phyloP scores from a whole-genome alignment of 30 jellyfish, hydroid and myxozoan genomes.

The Chironex yamaguchii region DNA sequence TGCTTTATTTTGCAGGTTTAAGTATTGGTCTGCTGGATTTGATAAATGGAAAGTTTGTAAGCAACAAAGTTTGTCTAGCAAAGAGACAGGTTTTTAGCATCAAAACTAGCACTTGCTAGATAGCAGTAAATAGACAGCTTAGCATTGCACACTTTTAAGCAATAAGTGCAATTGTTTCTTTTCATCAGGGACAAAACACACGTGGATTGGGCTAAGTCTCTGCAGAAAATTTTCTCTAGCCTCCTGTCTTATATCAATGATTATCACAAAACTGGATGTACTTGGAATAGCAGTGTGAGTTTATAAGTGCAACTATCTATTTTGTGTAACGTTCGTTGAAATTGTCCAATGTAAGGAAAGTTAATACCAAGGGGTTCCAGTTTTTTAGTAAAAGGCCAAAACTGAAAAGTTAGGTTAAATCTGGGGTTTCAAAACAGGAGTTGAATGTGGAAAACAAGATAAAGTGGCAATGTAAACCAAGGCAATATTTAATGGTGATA shows the following conservation, averaged over 20 bases:
- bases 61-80: background rate
- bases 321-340: background rate
- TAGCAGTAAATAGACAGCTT: no score
- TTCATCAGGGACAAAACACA: slow-evolving; percentile 93
- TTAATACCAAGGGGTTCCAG: background rate
- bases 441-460: no score
- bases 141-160: no score
- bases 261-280: slow-evolving; percentile 85
- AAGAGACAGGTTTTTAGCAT: background rate
- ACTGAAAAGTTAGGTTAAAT: slow-evolving; percentile 63
- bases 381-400: slow-evolving; percentile 8
- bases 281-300: slow-evolving; percentile 91
- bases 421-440: no score
- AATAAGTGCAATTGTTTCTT: no score
- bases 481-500: no score
- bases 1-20: no score
- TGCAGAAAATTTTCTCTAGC: slow-evolving; percentile 65
- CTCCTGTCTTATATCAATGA: slow-evolving; percentile 71
- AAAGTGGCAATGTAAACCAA: no score
- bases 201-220: slow-evolving; percentile 91
- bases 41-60: no score
- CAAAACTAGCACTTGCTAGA: background rate
- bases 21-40: no score
- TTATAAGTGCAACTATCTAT: background rate
- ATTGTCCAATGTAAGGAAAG: background rate